These are phyloP conservation scores for Cyanoramphus novaezelandiae DNA, from an alignment of 2,113 vertebrate species.

Conservation along the genomic window DNA sequence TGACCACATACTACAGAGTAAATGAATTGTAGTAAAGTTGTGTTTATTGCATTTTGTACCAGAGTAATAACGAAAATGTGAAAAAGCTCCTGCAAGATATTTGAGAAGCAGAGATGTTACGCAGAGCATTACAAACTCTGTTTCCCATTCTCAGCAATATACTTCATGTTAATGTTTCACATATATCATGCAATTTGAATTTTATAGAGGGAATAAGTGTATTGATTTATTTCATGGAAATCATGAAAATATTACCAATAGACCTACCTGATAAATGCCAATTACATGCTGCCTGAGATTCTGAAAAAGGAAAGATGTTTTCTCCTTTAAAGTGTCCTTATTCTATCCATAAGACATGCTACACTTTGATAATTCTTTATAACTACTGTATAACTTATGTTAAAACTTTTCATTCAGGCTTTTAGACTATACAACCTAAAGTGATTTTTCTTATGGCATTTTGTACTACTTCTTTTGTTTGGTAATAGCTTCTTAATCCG, in stretches of 20 bases:
- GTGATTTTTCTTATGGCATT: background rate
- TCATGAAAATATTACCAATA: background rate
- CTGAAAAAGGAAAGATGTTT: background rate
- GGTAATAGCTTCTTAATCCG: background rate
- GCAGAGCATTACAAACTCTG: background rate
- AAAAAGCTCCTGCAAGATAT: background rate
- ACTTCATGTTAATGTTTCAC: background rate
- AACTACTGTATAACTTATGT: background rate
- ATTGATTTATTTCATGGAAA: slow-evolving; percentile 15
- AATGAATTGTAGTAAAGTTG: background rate
- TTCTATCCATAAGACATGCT: background rate
- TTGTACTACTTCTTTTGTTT: background rate
- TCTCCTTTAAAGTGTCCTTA: background rate
- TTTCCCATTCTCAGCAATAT: background rate
- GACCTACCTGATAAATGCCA: background rate
- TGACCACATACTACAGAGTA: background rate
- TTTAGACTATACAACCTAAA: accelerated
- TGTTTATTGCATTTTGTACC: background rate
- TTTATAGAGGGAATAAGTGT: background rate
- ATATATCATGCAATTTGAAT: background rate
- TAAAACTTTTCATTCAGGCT: background rate
- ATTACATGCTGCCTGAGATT: background rate
- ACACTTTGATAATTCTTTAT: background rate
- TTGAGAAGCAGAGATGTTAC: slow-evolving; percentile 7
- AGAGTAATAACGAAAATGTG: background rate